Base-by-base conservation (phyloP, 2,888 invertebrate species). In the Leptinotarsa tumamoca region DNA sequence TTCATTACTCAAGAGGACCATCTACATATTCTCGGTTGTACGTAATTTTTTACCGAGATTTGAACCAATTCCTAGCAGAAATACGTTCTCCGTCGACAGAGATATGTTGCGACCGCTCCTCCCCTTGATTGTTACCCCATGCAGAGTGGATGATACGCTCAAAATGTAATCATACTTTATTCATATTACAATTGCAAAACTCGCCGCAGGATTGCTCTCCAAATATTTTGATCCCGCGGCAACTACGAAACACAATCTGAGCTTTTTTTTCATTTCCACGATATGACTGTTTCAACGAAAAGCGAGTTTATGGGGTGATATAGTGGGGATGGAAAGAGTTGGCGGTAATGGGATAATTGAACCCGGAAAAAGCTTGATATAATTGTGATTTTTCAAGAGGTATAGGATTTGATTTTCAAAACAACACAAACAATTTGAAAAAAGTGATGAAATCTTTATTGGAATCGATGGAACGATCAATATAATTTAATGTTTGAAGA, bases 111-210 rank as follows among this genome's bases (percentile, higher is more conserved):
- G 49, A 27, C 51, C 52, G 74, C 72, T 58, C 78, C 78, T 56
- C 80, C 80, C 72, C 68, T 61, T 76, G 76, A 80, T 78, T 77
- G 72, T 68, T 56, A 66, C 78, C 80, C 74, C 80, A 78, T 77
- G 78, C 78, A 54, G 80, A 54, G 77, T 73, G 79, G 76, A 68
- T 75, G 76, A 79, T 79, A 79, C 73, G 74, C 68, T 75, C 77
- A 70, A 77, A 77, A 80, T 71, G 77, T 72, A 80, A 80, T 80
- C 80, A 80, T 78, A 78, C 80, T 80, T 80, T 80, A 80, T 80
- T 80, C 76, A 80, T 77, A 77, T 80, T 78, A 78, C 80, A 77
- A 78, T 80, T 74, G 75, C 76, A 76, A 74, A 78, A 74, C 74
- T 75, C 75, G 75, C 70, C 70, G 74, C 75, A 70, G 73, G 76